These are phyloP conservation scores for Portunus trituberculatus DNA, from an alignment of 1,140 invertebrate species.

Conservation along the genomic window DNA sequence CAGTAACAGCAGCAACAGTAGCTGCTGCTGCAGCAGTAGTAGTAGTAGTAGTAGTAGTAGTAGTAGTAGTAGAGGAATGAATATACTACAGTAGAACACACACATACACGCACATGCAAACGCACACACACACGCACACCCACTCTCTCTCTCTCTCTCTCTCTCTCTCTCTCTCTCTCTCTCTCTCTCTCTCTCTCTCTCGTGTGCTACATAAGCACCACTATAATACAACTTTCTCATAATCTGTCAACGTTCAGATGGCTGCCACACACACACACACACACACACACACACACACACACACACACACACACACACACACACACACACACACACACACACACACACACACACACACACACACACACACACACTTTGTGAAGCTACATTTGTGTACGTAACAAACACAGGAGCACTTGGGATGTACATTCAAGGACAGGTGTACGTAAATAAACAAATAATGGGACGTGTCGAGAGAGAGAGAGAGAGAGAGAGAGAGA, in stretches of 20 bases:
- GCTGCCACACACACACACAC: not conserved
- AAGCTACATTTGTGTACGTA: no score
- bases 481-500: slow-evolving; percentile 11
- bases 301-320: not conserved
- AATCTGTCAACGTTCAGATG: not conserved
- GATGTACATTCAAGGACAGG: no score
- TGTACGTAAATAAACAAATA: not conserved
- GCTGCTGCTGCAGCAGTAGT: no score
- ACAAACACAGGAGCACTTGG: no score
- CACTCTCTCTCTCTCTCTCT: not conserved
- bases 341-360: not conserved
- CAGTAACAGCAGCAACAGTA: no score
- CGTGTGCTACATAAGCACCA: not conserved
- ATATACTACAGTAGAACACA: no score
- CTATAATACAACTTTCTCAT: slow-evolving; percentile 12
- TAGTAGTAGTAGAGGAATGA: no score
- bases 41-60: no score
- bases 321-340: not conserved
- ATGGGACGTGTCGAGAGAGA: not conserved
- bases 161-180: slow-evolving; percentile 48
- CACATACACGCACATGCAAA: not conserved
- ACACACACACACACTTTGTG: not conserved
- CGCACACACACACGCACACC: not conserved
- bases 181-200: slow-evolving; percentile 39
- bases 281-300: slow-evolving; percentile 5